A percentile compares a stretch with the other conserved stretches of the same genome.
Conservation (phyloP, 2,797 vertebrate genomes). For the Champsocephalus gunnari region DNA sequence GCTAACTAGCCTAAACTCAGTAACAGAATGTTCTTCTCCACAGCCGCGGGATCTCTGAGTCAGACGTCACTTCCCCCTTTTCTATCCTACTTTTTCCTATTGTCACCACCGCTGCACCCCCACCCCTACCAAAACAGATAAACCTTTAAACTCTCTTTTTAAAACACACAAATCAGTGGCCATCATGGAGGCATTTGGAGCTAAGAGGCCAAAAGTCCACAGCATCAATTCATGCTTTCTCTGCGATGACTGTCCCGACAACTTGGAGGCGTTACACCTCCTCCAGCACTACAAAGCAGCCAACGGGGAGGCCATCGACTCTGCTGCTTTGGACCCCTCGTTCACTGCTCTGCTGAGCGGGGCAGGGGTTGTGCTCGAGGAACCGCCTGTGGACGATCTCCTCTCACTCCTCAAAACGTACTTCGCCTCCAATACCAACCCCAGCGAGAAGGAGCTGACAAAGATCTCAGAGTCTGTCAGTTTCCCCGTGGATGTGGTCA, state of each 20-base stretch:
- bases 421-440: conserved; percentile 92
- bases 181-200: conserved; percentile 17
- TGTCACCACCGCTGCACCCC: conserved; percentile 33
- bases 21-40: too few species aligned
- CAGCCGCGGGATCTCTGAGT: too few species aligned
- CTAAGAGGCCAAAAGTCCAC: conserved; percentile 66
- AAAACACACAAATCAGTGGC: conserved; percentile 86
- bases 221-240: conserved; percentile 89
- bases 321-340: conserved; percentile 81
- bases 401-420: conserved; percentile 94
- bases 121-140: conserved; percentile 57
- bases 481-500: conserved; percentile 91
- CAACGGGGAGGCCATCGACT: conserved; percentile 82
- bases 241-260: conserved; percentile 90
- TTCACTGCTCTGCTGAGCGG: conserved; percentile 86
- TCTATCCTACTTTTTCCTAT: conserved; percentile 43
- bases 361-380: conserved; percentile 86
- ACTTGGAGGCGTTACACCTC: conserved; percentile 89
- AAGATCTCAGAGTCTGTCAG: conserved; percentile 92
- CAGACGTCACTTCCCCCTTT: too few species aligned
- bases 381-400: conserved; percentile 92
- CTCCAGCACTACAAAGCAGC: conserved; percentile 88
- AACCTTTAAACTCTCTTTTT: conserved; percentile 83
- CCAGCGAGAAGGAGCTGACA: conserved; percentile 89
- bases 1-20: too few species aligned